phyloP scores from a whole-genome alignment of 1,140 invertebrate species.

The Andricus grossulariae region DNA sequence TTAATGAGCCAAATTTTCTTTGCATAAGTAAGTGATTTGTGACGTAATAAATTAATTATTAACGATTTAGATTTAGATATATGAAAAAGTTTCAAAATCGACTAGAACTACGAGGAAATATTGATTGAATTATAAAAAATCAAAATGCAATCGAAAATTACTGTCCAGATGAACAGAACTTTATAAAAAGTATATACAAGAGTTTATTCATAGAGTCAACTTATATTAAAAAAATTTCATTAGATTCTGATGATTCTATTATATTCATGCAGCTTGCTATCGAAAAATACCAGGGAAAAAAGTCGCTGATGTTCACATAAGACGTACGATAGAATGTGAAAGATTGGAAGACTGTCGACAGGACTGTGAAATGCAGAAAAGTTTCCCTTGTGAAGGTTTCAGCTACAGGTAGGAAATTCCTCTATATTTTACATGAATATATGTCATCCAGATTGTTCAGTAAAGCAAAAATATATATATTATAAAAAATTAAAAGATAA shows the following conservation, averaged over 20 bases:
- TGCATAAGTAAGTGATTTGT: conserved; percentile 51
- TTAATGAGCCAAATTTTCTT: conserved; percentile 32
- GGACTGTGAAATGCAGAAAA: conserved; percentile 84
- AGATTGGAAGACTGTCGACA: conserved; percentile 83
- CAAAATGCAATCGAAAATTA: too few species aligned
- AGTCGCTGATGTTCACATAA: conserved; percentile 80
- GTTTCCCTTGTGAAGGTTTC: conserved; percentile 87
- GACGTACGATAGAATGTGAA: conserved; percentile 81
- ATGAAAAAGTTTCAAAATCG: neutral
- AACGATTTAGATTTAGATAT: neutral
- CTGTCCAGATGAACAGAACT: too few species aligned
- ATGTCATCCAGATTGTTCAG: neutral
- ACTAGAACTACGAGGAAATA: too few species aligned
- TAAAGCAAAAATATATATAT: neutral
- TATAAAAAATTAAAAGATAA: neutral
- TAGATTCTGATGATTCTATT: conserved; percentile 37
- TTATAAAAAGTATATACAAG: too few species aligned
- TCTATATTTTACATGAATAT: neutral
- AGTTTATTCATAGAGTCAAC: too few species aligned
- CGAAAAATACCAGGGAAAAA: conserved; percentile 82
- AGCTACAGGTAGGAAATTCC: conserved; percentile 82
- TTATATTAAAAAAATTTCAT: neutral
- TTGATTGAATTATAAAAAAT: too few species aligned
- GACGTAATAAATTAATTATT: neutral
- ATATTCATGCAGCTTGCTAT: conserved; percentile 81